These are phyloP conservation scores for Chrysocyon brachyurus DNA, from an alignment of 2,797 vertebrate species.

Conservation along the genomic window DNA sequence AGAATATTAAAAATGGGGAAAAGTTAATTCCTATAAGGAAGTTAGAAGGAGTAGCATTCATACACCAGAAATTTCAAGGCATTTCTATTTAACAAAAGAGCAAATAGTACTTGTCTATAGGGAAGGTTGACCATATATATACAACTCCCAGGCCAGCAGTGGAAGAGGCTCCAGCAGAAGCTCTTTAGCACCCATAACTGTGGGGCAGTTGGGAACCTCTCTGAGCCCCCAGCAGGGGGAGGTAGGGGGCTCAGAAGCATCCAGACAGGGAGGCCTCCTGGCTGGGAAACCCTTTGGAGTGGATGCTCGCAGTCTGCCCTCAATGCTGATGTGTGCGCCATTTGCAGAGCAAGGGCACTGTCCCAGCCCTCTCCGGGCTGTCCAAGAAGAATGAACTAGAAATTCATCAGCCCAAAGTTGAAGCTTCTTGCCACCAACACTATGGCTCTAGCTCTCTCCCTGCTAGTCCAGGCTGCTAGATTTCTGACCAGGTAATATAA, in stretches of 20 bases:
- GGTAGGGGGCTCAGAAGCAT: not conserved
- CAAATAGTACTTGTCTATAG: not conserved
- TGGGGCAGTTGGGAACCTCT: not conserved
- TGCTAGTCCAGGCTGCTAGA: not conserved
- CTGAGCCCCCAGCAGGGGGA: not conserved
- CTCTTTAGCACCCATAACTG: not conserved
- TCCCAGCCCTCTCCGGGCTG: not conserved
- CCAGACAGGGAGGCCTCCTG: not conserved
- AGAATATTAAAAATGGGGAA: not conserved
- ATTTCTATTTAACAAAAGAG: conserved; percentile 51
- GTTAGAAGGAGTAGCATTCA: not conserved
- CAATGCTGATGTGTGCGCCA: not conserved
- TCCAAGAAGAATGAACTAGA: not conserved
- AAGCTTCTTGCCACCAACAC: not conserved
- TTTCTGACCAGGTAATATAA: not conserved
- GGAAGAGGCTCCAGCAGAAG: not conserved
- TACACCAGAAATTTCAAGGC: not conserved
- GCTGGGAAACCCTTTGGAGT: not conserved
- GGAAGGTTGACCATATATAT: not conserved
- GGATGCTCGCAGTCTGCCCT: not conserved
- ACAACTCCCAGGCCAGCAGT: not conserved
- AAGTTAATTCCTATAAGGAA: not conserved
- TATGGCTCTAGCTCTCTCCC: not conserved
- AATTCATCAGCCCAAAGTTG: not conserved
- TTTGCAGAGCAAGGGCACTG: not conserved